These are phyloP conservation scores for Gobio occitaniae DNA, from an alignment of 2,797 vertebrate species.

Conservation along the genomic window DNA sequence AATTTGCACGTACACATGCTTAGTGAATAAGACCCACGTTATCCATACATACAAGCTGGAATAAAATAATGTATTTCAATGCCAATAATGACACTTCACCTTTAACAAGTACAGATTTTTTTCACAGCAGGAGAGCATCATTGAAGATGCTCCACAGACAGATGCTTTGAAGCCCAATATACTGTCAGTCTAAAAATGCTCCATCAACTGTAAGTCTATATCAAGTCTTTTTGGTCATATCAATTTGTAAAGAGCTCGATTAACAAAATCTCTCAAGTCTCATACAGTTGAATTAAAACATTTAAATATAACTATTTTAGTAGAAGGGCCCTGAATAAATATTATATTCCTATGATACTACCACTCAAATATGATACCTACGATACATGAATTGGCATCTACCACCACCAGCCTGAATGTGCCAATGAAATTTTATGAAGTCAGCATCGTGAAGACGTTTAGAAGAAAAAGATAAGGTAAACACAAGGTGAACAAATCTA, in stretches of 20 bases:
- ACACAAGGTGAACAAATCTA: neutral
- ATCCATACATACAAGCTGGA: neutral
- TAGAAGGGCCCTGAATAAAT: neutral
- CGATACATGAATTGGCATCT: neutral
- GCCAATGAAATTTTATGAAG: neutral
- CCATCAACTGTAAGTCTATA: neutral
- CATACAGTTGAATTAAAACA: neutral
- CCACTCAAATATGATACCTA: neutral
- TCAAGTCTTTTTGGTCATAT: neutral
- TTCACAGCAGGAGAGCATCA: neutral
- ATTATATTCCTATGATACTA: too few species aligned
- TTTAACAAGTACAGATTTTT: neutral
- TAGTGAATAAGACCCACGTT: neutral
- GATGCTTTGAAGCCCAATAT: neutral
- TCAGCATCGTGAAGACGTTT: neutral
- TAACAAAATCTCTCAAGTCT: neutral
- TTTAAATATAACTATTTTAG: neutral
- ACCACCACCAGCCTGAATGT: neutral
- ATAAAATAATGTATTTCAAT: neutral
- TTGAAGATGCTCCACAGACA: neutral
- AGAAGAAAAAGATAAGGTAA: neutral
- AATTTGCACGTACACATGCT: neutral
- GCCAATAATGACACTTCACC: neutral
- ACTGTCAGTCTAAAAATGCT: neutral
- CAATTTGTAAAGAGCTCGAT: neutral